phyloP scores from a whole-genome alignment of 2,113 vertebrate species.

The Isichthys henryi region DNA sequence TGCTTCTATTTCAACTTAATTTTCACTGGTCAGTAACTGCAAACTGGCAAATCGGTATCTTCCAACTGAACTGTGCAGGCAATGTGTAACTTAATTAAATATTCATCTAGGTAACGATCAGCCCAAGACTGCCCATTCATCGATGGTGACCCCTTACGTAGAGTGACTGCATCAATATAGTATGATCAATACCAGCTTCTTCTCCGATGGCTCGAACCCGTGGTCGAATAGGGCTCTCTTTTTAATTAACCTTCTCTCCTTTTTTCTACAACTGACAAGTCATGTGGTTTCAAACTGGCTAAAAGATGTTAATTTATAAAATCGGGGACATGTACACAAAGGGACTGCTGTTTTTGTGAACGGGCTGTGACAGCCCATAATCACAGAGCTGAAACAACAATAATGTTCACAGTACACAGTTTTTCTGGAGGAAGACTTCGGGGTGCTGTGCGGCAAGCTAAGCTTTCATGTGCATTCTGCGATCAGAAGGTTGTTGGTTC shows the following conservation, averaged over 20 bases:
- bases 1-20: background rate
- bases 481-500: background rate
- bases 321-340: background rate
- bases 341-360: background rate
- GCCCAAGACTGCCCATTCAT: constrained; percentile 34
- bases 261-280: background rate
- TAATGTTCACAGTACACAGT: background rate
- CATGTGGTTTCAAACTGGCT: background rate
- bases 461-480: background rate
- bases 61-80: background rate
- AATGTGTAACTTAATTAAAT: background rate
- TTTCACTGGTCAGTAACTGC: background rate
- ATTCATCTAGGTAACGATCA: background rate
- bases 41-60: background rate
- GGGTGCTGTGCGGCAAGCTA: background rate
- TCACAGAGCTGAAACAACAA: background rate
- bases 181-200: background rate
- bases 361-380: background rate
- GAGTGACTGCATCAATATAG: constrained; percentile 6
- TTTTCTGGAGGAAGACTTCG: background rate
- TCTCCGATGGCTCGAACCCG: background rate
- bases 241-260: background rate
- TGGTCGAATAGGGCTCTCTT: background rate
- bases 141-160: background rate
- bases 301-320: background rate